Evolutionary conservation across 2,888 invertebrate genomes (phyloP).

Genomic region (Amiota minor): DNA sequence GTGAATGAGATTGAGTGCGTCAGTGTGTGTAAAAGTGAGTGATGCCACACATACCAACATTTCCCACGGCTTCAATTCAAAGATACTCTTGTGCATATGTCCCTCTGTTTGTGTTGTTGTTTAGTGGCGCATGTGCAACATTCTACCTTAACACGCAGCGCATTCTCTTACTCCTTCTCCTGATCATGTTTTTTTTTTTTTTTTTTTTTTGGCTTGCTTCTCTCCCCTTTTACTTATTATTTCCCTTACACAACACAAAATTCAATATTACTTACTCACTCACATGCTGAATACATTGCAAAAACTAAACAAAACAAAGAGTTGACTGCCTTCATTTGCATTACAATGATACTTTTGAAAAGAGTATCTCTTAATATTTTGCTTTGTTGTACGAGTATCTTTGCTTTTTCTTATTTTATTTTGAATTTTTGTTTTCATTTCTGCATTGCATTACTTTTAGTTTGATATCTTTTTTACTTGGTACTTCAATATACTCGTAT

Average conservation of each 20-base stretch:
- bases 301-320: no score
- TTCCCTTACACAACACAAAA: background rate
- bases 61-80: conserved; percentile 24
- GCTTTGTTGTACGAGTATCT: background rate
- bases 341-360: conserved; percentile 64
- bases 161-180: background rate
- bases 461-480: no score
- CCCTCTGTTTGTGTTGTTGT: background rate
- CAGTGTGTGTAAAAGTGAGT: background rate
- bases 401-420: background rate
- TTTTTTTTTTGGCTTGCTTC: background rate
- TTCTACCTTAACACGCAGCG: background rate
- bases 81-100: background rate
- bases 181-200: background rate
- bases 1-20: background rate
- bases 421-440: background rate
- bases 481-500: no score
- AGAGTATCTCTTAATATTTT: conserved; percentile 45
- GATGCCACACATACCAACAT: conserved; percentile 10
- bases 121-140: conserved; percentile 18
- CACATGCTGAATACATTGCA: no score
- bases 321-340: conserved; percentile 60
- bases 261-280: background rate
- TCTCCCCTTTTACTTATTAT: background rate
- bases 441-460: no score